Base-by-base conservation (phyloP, 1,140 invertebrate species). In the Drosophila trapezifrons region DNA sequence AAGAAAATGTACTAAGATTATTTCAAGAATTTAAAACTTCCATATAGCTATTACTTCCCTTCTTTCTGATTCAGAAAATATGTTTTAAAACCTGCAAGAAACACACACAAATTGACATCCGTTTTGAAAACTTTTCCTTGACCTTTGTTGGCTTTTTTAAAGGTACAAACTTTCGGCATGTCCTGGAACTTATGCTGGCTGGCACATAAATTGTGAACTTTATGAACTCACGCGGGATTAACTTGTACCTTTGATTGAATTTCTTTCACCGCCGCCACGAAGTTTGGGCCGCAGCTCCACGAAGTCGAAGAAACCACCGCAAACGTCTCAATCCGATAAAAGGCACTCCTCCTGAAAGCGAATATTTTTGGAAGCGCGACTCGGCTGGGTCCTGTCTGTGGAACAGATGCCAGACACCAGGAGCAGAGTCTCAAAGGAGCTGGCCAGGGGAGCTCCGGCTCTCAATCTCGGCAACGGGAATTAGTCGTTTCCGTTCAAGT, bases 211-310 rank as follows among this genome's bases (percentile, higher is more conserved):
- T 80, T 89, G 83, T 80, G 85, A 89, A 89, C 84, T 89, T 89
- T 89, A 89, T 89, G 84, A 89, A 89, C 84, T 84, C 84, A 89
- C 84, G 84, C 84, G 84, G 84, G 84, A 89, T 89, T 89, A 89
- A 89, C 85, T 89, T 89, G 84, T 89, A 84, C 84, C 84, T 89
- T 89, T 89, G 85, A 89, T 89, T 89, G 84, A 89, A 89, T 89
- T 89, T 89, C 84, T 84, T 84, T 80, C 52, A 70, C 51, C 62
- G 29, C 62, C 38, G 62, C 29, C 9, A 56, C 51, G 27, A 76
- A 76, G 66, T 82, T 86, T 85, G 22, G 12, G 35, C 45, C 62
- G 40, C 71, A 71, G 47, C 18, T 12, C 10, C 12, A 29, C 13
- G 20, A 35, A 55, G 54, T 13, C 17, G 47, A 15, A 45, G 59